These are phyloP conservation scores for Pterobdella sp. DNA, from an alignment of 2,888 invertebrate species.

Conservation along the genomic window DNA sequence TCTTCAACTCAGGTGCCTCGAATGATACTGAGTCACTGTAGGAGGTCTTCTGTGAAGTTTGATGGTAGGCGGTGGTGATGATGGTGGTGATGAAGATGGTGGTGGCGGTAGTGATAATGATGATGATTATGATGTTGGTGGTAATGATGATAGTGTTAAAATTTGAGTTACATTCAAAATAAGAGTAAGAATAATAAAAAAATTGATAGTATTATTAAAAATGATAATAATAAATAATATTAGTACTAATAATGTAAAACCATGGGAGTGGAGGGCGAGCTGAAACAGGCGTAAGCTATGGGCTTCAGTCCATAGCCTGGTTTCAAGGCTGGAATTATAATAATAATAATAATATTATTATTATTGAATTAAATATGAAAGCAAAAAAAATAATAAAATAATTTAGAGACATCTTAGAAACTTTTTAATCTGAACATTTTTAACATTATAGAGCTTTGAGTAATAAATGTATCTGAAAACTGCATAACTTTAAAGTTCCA, in stretches of 20 bases:
- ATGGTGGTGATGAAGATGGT: background rate
- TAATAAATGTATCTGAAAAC: too few relatives aligned
- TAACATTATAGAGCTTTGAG: too few relatives aligned
- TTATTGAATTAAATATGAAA: background rate
- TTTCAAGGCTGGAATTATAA: constrained; percentile 10
- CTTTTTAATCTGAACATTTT: too few relatives aligned
- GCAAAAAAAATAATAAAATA: background rate
- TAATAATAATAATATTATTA: constrained; percentile 24
- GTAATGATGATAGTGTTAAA: background rate
- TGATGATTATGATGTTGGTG: constrained; percentile 14
- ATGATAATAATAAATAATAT: background rate
- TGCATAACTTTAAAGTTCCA: too few relatives aligned
- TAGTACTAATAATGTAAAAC: background rate
- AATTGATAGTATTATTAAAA: background rate
- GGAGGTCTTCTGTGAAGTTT: background rate
- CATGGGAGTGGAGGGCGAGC: background rate
- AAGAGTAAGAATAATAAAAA: background rate
- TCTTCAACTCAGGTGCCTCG: background rate
- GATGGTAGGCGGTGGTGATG: background rate
- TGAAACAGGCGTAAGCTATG: background rate
- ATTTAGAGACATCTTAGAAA: too few relatives aligned
- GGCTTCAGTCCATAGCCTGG: constrained; percentile 4
- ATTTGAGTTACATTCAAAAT: background rate
- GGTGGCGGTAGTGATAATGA: constrained; percentile 14
- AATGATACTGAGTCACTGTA: background rate